Evolutionary conservation across 2,888 invertebrate species (phyloP), one percentile per base, ranked within the genome.

Genomic region (Caenorhabditis macrosperma): DNA sequence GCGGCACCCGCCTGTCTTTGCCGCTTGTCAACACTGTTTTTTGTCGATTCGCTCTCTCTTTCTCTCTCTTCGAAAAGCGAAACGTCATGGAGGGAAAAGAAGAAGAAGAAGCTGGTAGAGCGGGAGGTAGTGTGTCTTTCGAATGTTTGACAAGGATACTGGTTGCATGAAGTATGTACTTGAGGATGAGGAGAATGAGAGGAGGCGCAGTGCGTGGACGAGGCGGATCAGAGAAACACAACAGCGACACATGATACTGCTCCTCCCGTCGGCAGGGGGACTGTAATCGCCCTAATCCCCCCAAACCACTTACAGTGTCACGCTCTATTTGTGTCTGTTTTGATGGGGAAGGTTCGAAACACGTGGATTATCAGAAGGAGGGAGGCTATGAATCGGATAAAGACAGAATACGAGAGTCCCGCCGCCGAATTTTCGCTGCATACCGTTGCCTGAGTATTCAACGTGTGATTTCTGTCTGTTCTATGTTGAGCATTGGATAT

Each of bases 111-210:
- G 38, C 44, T 44, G 52, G 33, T 2, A 28, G n/a, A 35, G n/a
- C 24, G 41, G 20, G 26, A 17, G 24, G 35, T 30, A 46, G 46
- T 60, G 44, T 64, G 28, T 72, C n/a, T 59, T 22, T 15, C 20
- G 30, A 35, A 26, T 66, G 74, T 63, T 71, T 61, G 69, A 61
- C 69, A 71, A 71, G 63, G 63, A 61, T 72, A 72, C 71, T 72
- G 55, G 71, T 72, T 72, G 61, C 63, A 72, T 72, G 55, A 72
- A 72, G 71, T 72, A 55, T 55, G 71, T 71, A 61, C 61, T 61
- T 72, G 71, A 54, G 22, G 61, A 60, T 71, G 50, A 38, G 38
- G 59, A 46, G 26, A 35, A 12, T 12, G n/a, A 50, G 35, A 33
- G 17, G 17, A 38, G 3, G 15, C 4, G 10, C 15, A 54, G 30